These are phyloP conservation scores for Oopsacas minuta DNA, from an alignment of 37 sponge, comb jelly and placozoan genomes.

Conservation along the genomic window DNA sequence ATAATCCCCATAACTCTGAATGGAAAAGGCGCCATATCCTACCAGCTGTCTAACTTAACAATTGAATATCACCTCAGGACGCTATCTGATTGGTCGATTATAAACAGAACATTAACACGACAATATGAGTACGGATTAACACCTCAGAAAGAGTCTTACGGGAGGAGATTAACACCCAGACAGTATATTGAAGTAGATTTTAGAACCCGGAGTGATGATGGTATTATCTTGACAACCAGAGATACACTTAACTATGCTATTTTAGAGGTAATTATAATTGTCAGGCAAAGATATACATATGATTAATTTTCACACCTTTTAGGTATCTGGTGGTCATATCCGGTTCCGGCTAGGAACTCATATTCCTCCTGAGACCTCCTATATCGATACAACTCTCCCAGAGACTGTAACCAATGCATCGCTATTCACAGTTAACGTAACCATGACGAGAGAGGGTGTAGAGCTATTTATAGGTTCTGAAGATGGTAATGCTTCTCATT, in stretches of 20 bases:
- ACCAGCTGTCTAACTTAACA: not conserved
- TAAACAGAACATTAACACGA: not conserved
- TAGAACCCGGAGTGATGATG: not conserved
- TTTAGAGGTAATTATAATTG: not conserved
- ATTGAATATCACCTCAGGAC: not conserved
- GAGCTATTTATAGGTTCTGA: not conserved
- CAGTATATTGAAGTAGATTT: not conserved
- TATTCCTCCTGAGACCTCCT: not conserved
- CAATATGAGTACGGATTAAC: not conserved
- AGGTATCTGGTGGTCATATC: not conserved
- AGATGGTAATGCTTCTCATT: not conserved
- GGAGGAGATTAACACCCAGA: not conserved
- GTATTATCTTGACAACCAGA: not conserved
- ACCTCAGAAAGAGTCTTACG: not conserved
- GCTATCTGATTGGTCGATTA: not conserved
- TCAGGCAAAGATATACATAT: not conserved
- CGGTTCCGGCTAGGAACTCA: not conserved
- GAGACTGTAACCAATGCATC: not conserved
- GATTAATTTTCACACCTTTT: not conserved
- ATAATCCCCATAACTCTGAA: not conserved
- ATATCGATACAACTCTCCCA: not conserved
- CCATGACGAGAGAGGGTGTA: not conserved
- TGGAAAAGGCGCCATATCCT: not conserved
- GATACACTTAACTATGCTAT: not conserved
- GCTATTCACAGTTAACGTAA: not conserved